Evolutionary conservation across 2,888 invertebrate species (phyloP), one percentile per base, ranked within the genome.

Genomic region (Lepidocyrtinus sp.): DNA sequence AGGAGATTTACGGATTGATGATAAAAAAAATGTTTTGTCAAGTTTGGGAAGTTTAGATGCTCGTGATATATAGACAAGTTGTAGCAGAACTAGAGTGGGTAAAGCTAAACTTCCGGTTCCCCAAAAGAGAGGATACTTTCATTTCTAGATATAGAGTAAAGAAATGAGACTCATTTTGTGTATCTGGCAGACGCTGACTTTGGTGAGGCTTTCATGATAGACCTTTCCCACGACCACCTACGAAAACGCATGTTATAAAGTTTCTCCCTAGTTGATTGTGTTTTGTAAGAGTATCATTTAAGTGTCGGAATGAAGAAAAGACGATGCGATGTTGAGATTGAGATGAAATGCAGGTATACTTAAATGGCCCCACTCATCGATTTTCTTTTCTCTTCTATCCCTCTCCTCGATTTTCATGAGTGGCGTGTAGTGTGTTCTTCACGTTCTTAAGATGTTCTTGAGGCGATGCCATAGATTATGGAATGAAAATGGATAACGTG

Each of bases 1-100:
- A 59, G n/a, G 59, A 59, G 59, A 59, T 59, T 59, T 59, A 59
- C 59, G 21, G 59, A 59, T 59, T 59, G 59, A 2, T 59, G 59
- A 59, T 59, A 59, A 59, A 55, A n/a, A n/a, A 59, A 59, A 59
- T 21, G 19, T 19, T 59, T 59, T 59, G 59, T 22, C 59, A 59
- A 59, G 59, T 59, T 59, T 59, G 59, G 17, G 22, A 59, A 59
- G 19, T 59, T 59, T 1, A 59, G 59, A 59, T 59, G 59, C n/a
- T 5, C 59, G 50, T 9, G 59, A 59, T 59, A 59, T 21, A 21
- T 19, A 21, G 59, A 9, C 5, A 36, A 36, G 12, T 59, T 19
- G 21, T 7, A 59, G 55, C 2, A 55, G 55, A 2, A 3, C 55
- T 59, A 21, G 22, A 59, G 21, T 59, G 59, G 22, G 59, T 59